These are phyloP conservation scores for Spondyliosoma cantharus DNA, from an alignment of 2,797 vertebrate genomes.

Conservation along the genomic window DNA sequence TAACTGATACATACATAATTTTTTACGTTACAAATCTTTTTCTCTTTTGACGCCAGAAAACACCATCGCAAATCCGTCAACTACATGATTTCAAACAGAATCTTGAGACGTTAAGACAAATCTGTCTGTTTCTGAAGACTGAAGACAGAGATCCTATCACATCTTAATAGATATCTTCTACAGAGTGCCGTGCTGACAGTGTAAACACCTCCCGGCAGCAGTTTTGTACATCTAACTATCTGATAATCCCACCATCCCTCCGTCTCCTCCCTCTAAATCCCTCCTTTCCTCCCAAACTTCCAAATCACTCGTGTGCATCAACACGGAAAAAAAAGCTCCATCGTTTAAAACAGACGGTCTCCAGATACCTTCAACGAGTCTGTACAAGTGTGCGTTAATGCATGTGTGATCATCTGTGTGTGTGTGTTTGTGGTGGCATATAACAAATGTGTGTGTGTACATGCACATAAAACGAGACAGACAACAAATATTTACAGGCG, in stretches of 20 bases:
- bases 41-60: no score
- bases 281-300: conserved; percentile 21
- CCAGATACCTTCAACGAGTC: conserved; percentile 34
- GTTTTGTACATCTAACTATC: neutral
- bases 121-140: neutral
- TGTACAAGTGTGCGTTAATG: conserved; percentile 4
- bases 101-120: neutral
- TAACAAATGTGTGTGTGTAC: neutral
- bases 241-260: neutral
- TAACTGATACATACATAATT: no score
- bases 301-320: conserved; percentile 25
- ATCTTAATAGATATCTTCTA: neutral
- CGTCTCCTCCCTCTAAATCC: conserved; percentile 1
- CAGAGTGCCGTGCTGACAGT: conserved; percentile 1
- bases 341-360: conserved; percentile 19
- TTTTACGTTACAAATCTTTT: no score
- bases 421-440: conserved; percentile 17
- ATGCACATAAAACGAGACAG: neutral
- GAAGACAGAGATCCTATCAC: neutral
- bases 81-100: no score
- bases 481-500: neutral
- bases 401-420: neutral
- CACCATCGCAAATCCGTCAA: no score
- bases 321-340: conserved; percentile 10
- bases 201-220: conserved; percentile 7